Conservation (phyloP, 2,113 vertebrate genomes). For the Chamaea fasciata region DNA sequence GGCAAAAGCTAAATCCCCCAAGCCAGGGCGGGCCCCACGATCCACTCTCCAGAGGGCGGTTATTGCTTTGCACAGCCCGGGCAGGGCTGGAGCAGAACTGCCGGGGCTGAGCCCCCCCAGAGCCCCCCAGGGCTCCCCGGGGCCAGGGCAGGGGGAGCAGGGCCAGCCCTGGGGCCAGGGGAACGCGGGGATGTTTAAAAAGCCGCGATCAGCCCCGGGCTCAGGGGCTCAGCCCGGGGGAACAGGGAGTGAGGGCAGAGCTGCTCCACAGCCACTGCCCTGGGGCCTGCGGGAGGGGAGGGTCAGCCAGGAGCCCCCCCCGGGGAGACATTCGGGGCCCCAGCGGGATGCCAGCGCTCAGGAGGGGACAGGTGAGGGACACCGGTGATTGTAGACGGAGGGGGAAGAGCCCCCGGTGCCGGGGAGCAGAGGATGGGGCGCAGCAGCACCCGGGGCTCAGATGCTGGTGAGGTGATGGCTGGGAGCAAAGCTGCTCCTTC, state of each 20-base stretch:
- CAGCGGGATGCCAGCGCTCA: neutral
- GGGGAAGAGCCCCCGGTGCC: neutral
- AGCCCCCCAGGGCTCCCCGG: neutral
- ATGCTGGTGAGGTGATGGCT: slow-evolving; percentile 13
- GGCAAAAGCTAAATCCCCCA: neutral
- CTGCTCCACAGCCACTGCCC: slow-evolving; percentile 38
- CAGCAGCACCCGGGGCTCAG: neutral
- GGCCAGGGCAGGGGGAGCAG: neutral
- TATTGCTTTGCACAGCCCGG: slow-evolving; percentile 24
- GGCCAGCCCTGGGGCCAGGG: neutral
- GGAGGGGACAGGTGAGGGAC: neutral
- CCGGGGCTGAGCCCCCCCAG: neutral
- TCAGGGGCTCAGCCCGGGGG: neutral
- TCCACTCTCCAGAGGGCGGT: neutral
- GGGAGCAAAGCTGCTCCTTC: slow-evolving; percentile 11
- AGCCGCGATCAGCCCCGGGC: neutral
- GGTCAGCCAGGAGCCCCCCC: neutral
- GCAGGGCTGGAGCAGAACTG: neutral
- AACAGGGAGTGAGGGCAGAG: neutral
- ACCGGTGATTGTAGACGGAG: neutral
- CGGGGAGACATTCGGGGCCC: neutral
- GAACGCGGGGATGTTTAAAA: neutral
- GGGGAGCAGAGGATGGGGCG: neutral
- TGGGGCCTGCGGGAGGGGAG: neutral
- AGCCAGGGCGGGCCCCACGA: neutral